A percentile compares a stretch with the other conserved stretches of the same genome.
Evolutionary conservation across 2,797 vertebrate species (phyloP).

Genomic region (Acestrorhynchus altus): DNA sequence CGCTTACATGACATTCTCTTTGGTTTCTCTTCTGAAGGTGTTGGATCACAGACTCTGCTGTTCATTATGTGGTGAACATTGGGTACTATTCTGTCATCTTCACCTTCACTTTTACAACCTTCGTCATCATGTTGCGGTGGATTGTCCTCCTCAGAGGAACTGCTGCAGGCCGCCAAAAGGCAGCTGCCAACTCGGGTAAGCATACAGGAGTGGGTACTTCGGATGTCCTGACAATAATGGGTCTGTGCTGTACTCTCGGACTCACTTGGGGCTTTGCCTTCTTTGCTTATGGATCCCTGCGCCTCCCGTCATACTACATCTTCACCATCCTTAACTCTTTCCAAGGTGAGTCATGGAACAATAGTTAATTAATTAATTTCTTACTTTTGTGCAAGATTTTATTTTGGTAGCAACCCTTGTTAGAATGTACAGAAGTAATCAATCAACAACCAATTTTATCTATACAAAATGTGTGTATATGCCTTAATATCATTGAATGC

Average conservation of each 20-base stretch:
- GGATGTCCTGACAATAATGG: constrained; percentile 58
- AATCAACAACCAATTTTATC: too few species aligned
- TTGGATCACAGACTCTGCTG: constrained; percentile 68
- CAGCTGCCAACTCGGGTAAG: background rate
- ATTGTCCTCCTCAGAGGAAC: constrained; percentile 53
- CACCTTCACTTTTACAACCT: constrained; percentile 70
- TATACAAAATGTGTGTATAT: too few species aligned
- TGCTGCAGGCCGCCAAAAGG: too few species aligned
- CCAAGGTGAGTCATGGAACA: constrained; percentile 51
- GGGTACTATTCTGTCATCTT: constrained; percentile 73
- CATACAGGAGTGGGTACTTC: background rate
- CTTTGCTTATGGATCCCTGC: constrained; percentile 67
- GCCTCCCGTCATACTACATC: constrained; percentile 68
- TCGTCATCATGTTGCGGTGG: constrained; percentile 65
- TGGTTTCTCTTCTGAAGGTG: constrained; percentile 59
- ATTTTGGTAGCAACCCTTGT: too few species aligned
- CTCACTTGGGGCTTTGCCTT: constrained; percentile 76
- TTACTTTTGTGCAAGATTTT: too few species aligned
- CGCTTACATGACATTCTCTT: background rate
- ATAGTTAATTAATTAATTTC: too few species aligned
- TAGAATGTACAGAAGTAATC: too few species aligned
- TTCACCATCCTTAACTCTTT: constrained; percentile 73
- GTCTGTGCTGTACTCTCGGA: constrained; percentile 72
- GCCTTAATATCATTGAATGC: too few species aligned
- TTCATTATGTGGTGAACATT: constrained; percentile 72